Percentiles rank a stretch among this genome's conserved stretches.
These are phyloP conservation scores for Eudorcas thomsonii DNA, from an alignment of 2,113 vertebrate genomes.

Conservation along the genomic window DNA sequence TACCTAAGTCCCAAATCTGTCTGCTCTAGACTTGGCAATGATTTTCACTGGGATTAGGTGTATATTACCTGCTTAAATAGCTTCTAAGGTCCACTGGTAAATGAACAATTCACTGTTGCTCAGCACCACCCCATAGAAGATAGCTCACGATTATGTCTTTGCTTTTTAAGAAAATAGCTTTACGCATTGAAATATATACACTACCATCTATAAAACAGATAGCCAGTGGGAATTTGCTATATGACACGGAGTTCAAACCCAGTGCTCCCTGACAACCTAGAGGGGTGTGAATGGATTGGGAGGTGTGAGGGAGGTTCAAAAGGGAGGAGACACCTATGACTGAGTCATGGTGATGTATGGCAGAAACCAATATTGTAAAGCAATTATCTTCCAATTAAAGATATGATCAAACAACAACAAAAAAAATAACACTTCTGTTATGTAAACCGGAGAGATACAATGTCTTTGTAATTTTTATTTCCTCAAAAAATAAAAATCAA, in stretches of 20 bases:
- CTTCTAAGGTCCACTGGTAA: not conserved
- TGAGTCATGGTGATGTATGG: not conserved
- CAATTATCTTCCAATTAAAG: not conserved
- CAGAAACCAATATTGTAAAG: not conserved
- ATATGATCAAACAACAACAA: not conserved
- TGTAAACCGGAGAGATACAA: not conserved
- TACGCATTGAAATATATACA: not conserved
- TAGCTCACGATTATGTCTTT: not conserved
- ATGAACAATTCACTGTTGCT: not conserved
- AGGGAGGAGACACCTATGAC: not conserved
- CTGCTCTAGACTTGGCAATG: not conserved
- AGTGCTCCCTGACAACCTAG: not conserved
- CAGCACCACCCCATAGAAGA: not conserved
- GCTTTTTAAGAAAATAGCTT: conserved; percentile 7
- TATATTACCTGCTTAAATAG: not conserved
- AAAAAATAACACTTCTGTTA: not conserved
- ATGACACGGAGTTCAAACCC: not conserved
- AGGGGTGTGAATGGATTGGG: not conserved
- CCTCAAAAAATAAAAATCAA: not conserved
- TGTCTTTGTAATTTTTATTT: not conserved
- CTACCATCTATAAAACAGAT: not conserved
- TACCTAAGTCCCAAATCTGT: not conserved
- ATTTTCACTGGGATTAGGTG: not conserved
- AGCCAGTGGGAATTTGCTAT: not conserved
- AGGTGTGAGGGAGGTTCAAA: not conserved